Evolutionary conservation across 2,888 invertebrate species (phyloP).

Genomic region (Agriopis marginaria): DNA sequence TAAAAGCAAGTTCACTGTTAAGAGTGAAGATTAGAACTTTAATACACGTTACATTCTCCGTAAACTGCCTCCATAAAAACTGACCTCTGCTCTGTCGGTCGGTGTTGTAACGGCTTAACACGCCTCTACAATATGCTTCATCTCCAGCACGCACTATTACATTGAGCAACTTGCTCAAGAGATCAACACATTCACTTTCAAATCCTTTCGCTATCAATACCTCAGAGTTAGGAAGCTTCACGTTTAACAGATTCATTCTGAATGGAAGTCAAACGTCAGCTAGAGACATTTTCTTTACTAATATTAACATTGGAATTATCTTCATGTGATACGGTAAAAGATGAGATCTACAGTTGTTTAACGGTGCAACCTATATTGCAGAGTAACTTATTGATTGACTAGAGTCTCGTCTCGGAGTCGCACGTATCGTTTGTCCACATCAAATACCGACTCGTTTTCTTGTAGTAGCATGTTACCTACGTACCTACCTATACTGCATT

Average conservation of each 20-base stretch:
- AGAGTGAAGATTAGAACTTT: slow-evolving; percentile 32
- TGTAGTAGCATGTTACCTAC: not conserved
- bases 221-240: slow-evolving; percentile 8
- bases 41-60: slow-evolving; percentile 24
- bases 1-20: slow-evolving; percentile 34
- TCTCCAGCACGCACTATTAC: slow-evolving; percentile 54
- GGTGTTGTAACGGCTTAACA: slow-evolving; percentile 56
- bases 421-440: slow-evolving; percentile 26
- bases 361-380: slow-evolving; percentile 38
- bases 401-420: not conserved
- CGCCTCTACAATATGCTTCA: slow-evolving; percentile 53
- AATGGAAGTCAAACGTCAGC: not conserved
- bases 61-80: slow-evolving; percentile 44
- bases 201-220: slow-evolving; percentile 58
- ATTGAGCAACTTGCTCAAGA: slow-evolving; percentile 53
- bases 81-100: slow-evolving; percentile 50
- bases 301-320: slow-evolving; percentile 12
- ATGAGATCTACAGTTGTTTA: slow-evolving; percentile 41
- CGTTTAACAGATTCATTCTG: not conserved
- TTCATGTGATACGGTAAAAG: slow-evolving; percentile 40
- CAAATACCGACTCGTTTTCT: slow-evolving; percentile 34
- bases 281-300: not conserved
- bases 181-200: slow-evolving; percentile 67
- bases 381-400: slow-evolving; percentile 33
- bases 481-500: not conserved